Evolutionary conservation across 2,888 invertebrate species (phyloP).

Genomic region (Conops quadrifasciatus): DNA sequence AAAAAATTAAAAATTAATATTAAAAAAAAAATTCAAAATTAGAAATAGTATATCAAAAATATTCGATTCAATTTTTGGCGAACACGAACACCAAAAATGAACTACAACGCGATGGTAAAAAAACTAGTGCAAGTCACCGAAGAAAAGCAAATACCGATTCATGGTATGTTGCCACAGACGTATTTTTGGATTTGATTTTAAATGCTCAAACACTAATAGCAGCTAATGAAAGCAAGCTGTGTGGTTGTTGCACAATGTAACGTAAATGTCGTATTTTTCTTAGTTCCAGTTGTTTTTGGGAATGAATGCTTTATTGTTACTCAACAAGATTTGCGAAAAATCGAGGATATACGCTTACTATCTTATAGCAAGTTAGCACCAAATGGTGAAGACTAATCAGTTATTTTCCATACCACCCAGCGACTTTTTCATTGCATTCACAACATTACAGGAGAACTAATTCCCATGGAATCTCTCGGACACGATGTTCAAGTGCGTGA

Average conservation of each 20-base stretch:
- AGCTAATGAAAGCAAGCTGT: not conserved
- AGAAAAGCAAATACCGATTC: constrained; percentile 50
- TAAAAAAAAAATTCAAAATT: constrained; percentile 34
- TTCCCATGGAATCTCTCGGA: constrained; percentile 40
- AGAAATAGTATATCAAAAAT: not conserved
- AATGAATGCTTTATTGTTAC: constrained; percentile 53
- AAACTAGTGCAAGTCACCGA: constrained; percentile 55
- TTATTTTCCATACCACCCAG: not conserved
- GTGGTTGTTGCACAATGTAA: not conserved
- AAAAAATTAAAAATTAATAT: constrained; percentile 11
- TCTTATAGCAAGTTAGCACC: constrained; percentile 48
- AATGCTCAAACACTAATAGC: not conserved
- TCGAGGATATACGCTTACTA: constrained; percentile 53
- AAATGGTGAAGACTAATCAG: constrained; percentile 41
- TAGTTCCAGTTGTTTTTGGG: constrained; percentile 56
- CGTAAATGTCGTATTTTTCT: no score
- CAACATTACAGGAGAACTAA: constrained; percentile 41
- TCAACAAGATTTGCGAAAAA: constrained; percentile 59
- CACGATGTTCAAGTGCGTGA: constrained; percentile 39
- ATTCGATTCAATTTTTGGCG: constrained; percentile 8
- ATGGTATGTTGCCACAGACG: constrained; percentile 46
- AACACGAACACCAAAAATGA: constrained; percentile 38
- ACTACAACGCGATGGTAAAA: constrained; percentile 39
- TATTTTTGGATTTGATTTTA: no score
- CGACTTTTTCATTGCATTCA: not conserved